These are phyloP conservation scores for Zosterops japonicus DNA, from an alignment of 2,113 vertebrate species.

Conservation along the genomic window DNA sequence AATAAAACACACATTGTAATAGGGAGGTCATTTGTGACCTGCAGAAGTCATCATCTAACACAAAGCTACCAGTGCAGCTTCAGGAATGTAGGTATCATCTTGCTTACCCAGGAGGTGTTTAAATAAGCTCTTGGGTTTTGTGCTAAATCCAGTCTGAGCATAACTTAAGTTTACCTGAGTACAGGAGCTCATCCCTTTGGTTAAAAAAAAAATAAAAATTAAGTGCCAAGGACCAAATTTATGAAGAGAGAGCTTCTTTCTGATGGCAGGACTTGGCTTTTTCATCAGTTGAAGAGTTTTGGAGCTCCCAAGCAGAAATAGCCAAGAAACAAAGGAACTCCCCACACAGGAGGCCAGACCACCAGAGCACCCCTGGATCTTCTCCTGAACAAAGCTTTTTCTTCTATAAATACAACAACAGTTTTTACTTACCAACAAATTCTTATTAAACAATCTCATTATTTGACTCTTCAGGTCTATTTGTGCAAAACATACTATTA, in stretches of 20 bases:
- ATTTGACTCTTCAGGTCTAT: not conserved
- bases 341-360: rapidly evolving
- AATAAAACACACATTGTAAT: not conserved
- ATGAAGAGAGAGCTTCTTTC: not conserved
- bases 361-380: not conserved
- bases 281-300: not conserved
- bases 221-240: not conserved
- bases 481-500: not conserved
- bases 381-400: not conserved
- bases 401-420: not conserved
- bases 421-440: not conserved
- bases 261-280: not conserved
- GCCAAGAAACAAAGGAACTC: not conserved
- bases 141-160: not conserved
- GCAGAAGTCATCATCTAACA: not conserved
- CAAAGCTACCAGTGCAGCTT: not conserved
- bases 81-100: not conserved
- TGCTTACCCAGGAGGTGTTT: not conserved
- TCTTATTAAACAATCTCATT: not conserved
- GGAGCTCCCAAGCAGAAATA: not conserved
- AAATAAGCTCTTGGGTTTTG: not conserved
- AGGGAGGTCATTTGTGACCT: not conserved
- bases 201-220: not conserved
- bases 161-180: not conserved
- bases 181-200: not conserved